Evolutionary conservation across 1,140 invertebrate genomes (phyloP).

Genomic region (Ceratosolen fusciceps): DNA sequence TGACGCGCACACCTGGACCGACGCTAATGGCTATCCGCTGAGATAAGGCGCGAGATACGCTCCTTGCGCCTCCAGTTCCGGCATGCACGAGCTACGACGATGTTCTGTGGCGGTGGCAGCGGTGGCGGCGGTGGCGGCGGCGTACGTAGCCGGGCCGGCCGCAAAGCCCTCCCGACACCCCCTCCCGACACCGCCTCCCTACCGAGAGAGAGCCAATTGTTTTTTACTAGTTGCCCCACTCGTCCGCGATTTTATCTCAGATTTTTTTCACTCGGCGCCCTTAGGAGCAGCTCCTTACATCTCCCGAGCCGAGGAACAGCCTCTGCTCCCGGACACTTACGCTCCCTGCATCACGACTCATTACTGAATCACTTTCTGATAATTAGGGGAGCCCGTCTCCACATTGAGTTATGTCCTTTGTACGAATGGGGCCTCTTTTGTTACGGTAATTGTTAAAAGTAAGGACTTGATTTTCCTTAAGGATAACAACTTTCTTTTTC

Average conservation of each 20-base stretch:
- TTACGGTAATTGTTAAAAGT: neutral
- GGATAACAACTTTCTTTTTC: neutral
- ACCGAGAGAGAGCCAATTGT: neutral
- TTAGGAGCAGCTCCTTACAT: neutral
- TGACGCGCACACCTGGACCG: neutral
- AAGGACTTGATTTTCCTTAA: neutral
- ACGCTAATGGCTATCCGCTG: slow-evolving; percentile 42
- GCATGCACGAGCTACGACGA: neutral
- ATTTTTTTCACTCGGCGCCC: neutral
- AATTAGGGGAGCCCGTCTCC: neutral
- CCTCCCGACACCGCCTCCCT: neutral
- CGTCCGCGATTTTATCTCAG: neutral
- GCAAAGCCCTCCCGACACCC: neutral
- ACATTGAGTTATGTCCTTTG: neutral
- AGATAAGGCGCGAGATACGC: slow-evolving; percentile 26
- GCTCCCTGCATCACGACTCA: neutral
- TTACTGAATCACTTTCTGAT: slow-evolving; percentile 3
- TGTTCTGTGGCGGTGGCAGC: no score
- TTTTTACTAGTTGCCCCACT: neutral
- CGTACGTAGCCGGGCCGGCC: no score
- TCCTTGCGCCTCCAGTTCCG: slow-evolving; percentile 3
- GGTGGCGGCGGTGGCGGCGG: no score
- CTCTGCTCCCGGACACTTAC: neutral
- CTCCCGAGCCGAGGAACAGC: neutral
- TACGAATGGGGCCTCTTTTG: neutral